Percentiles rank a stretch among this genome's conserved stretches.
These are phyloP conservation scores for Anoncus sp. DNA, from an alignment of 2,888 invertebrate genomes.

Conservation along the genomic window DNA sequence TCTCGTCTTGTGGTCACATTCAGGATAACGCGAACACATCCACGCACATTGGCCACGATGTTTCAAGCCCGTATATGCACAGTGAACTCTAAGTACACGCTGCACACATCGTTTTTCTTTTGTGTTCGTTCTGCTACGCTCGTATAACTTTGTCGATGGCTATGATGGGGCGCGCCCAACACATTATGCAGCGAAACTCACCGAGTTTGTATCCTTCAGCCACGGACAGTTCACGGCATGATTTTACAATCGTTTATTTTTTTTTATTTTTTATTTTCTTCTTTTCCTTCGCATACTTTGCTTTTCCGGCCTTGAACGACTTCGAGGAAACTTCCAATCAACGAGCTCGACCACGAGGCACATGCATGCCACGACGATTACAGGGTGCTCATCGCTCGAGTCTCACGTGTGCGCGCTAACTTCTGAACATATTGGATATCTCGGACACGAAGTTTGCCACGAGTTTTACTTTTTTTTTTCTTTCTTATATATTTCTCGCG, in stretches of 20 bases:
- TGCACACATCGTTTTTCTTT: slow-evolving; percentile 37
- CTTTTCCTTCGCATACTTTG: slow-evolving; percentile 58
- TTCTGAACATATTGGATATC: slow-evolving; percentile 28
- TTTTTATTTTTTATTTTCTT: slow-evolving; percentile 14
- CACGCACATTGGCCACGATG: slow-evolving; percentile 23
- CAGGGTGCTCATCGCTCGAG: slow-evolving; percentile 51
- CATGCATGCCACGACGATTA: slow-evolving; percentile 35
- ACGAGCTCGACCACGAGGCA: slow-evolving; percentile 28
- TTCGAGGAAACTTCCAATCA: slow-evolving; percentile 75
- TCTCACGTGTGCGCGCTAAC: slow-evolving; percentile 14
- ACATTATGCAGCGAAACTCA: slow-evolving; percentile 32
- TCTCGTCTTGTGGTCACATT: slow-evolving; percentile 35
- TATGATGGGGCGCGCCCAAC: slow-evolving; percentile 14
- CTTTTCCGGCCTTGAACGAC: slow-evolving; percentile 70
- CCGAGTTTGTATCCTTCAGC: neutral
- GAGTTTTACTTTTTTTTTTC: neutral
- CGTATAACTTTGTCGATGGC: slow-evolving; percentile 39
- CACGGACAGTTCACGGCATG: slow-evolving; percentile 42
- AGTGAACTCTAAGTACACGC: slow-evolving; percentile 59
- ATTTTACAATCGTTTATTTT: slow-evolving; percentile 28
- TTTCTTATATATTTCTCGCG: neutral
- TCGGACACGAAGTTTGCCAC: slow-evolving; percentile 27
- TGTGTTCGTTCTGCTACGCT: slow-evolving; percentile 15
- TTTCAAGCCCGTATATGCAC: slow-evolving; percentile 23
- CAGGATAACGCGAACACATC: slow-evolving; percentile 23